These are phyloP conservation scores for Phocides pigmalion DNA, from an alignment of 1,140 invertebrate genomes.

Conservation along the genomic window DNA sequence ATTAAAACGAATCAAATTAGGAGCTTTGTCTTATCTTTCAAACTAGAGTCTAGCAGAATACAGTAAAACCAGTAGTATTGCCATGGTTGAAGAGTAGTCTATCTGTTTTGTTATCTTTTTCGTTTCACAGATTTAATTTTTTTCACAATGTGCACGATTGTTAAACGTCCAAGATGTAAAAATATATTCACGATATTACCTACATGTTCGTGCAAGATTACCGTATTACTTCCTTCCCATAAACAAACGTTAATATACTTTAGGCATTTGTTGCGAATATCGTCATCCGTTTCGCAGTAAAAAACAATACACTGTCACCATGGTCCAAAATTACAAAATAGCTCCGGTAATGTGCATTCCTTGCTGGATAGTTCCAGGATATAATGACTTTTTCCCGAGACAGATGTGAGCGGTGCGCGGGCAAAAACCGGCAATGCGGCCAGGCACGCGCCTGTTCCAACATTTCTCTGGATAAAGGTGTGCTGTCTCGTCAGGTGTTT, in stretches of 20 bases:
- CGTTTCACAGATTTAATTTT: no score
- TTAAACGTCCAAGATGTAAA: no score
- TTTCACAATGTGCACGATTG: no score
- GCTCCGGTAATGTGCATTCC: conserved; percentile 21
- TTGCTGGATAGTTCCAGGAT: conserved; percentile 3
- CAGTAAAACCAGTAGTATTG: no score
- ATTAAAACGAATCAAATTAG: no score
- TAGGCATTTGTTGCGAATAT: background rate
- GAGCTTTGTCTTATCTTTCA: no score
- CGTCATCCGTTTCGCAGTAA: background rate
- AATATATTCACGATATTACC: no score
- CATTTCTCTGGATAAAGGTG: conserved; percentile 22
- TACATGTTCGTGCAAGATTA: no score
- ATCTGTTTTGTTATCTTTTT: no score
- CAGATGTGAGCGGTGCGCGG: conserved; percentile 11
- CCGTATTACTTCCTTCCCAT: background rate
- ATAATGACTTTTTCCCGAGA: conserved; percentile 18
- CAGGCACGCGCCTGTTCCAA: conserved; percentile 1
- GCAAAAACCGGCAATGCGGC: background rate
- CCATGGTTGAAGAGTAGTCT: no score
- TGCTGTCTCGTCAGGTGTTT: conserved; percentile 7
- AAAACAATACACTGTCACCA: background rate
- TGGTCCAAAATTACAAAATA: conserved; percentile 17
- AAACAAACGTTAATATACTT: background rate
- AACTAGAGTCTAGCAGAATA: no score